Conservation (phyloP, 92 coral and sea anemone species). For the Zoanthus solanderi region DNA sequence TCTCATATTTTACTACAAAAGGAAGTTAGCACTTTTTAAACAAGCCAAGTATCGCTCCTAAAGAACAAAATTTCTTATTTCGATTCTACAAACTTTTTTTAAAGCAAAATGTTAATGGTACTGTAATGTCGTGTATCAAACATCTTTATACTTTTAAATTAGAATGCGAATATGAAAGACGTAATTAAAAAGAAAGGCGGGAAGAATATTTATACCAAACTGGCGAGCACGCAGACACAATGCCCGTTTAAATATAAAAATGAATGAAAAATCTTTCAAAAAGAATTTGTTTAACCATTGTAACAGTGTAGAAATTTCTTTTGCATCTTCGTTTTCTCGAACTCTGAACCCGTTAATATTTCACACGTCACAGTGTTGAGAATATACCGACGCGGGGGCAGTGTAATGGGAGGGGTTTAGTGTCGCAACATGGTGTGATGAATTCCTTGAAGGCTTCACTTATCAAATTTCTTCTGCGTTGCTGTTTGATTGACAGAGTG, state of each 20-base stretch:
- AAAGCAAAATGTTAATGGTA: too few species aligned
- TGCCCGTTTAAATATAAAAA: not conserved
- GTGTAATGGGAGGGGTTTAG: not conserved
- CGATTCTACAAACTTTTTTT: too few species aligned
- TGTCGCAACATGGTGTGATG: constrained; percentile 15
- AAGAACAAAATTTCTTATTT: too few species aligned
- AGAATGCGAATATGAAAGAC: too few species aligned
- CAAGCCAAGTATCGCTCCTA: too few species aligned
- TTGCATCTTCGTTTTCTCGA: not conserved
- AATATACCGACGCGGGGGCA: constrained; percentile 8
- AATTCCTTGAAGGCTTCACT: constrained; percentile 2
- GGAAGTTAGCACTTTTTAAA: too few species aligned
- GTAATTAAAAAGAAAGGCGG: too few species aligned
- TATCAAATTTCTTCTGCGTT: constrained; percentile 10
- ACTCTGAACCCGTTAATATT: constrained; percentile 9
- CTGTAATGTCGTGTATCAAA: too few species aligned
- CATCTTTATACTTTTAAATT: too few species aligned
- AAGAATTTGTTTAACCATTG: constrained; percentile 3
- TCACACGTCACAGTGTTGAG: not conserved
- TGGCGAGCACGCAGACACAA: too few species aligned
- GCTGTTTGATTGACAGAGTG: not conserved
- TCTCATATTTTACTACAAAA: too few species aligned
- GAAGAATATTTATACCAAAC: too few species aligned
- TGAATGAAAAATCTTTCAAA: not conserved
- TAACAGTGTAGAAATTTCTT: not conserved